phyloP scores from a whole-genome alignment of 2,888 invertebrate species.

The Chelonus formosanus region DNA sequence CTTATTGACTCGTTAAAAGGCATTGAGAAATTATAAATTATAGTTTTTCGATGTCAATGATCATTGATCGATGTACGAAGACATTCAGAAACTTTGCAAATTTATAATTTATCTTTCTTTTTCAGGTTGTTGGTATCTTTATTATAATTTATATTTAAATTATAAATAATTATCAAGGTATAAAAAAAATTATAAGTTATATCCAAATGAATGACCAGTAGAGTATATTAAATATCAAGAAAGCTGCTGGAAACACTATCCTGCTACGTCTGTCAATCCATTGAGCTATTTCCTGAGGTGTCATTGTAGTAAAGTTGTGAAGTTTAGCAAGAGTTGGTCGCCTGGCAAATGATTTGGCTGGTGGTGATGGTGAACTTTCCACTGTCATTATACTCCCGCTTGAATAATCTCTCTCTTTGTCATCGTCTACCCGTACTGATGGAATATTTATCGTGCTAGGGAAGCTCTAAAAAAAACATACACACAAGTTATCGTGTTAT shows the following conservation, averaged over 20 bases:
- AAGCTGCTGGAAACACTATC: conserved; percentile 79
- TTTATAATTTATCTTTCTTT: not conserved
- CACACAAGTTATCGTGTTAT: conserved; percentile 23
- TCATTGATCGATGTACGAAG: conserved; percentile 10
- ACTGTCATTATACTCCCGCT: conserved; percentile 57
- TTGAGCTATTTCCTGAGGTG: conserved; percentile 86
- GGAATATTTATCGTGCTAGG: conserved; percentile 73
- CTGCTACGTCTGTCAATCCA: conserved; percentile 87
- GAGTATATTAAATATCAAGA: conserved; percentile 80
- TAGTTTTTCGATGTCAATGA: conserved; percentile 13
- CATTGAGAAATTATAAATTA: not conserved
- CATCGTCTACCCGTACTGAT: conserved; percentile 75
- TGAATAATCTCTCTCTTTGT: conserved; percentile 66
- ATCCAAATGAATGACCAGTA: conserved; percentile 81
- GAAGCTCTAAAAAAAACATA: conserved; percentile 68
- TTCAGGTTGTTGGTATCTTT: not conserved
- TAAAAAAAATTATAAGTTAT: conserved; percentile 35
- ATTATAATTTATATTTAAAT: not conserved
- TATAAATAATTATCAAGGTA: not conserved
- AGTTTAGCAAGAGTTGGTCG: conserved; percentile 58
- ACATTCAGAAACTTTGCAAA: not conserved
- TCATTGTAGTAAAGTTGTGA: conserved; percentile 76
- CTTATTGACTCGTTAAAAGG: too few species aligned
- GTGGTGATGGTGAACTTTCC: conserved; percentile 48
- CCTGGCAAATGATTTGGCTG: conserved; percentile 54